Percentiles rank a stretch among this genome's conserved stretches.
Conservation (phyloP, 2,888 invertebrate species). For the Polydrusus pterygomalis region DNA sequence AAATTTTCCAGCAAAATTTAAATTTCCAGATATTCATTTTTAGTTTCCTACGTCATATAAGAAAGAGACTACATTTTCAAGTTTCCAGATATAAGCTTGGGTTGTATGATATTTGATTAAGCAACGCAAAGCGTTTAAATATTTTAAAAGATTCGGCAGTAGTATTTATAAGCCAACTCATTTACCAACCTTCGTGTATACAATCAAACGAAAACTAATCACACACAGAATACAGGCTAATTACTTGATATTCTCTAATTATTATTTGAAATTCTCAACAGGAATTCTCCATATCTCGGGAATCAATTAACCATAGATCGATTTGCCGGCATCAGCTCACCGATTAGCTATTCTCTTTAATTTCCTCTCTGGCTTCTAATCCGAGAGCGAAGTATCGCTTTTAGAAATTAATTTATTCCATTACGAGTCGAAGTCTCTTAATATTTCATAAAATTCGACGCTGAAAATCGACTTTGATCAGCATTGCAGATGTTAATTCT, state of each 20-base stretch:
- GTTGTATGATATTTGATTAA: too few species aligned
- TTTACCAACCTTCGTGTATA: too few species aligned
- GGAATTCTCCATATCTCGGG: slow-evolving; percentile 51
- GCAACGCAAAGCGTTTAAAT: too few species aligned
- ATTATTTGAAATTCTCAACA: slow-evolving; percentile 31
- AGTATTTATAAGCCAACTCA: too few species aligned
- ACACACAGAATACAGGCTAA: slow-evolving; percentile 4
- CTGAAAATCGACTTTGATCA: slow-evolving; percentile 57
- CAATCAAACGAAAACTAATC: slow-evolving; percentile 42
- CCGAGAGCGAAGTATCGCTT: slow-evolving; percentile 72
- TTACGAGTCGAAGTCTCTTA: slow-evolving; percentile 74
- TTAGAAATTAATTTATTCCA: slow-evolving; percentile 75
- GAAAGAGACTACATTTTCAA: too few species aligned
- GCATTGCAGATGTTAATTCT: slow-evolving; percentile 58
- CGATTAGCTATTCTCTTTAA: slow-evolving; percentile 74
- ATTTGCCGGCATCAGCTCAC: slow-evolving; percentile 60
- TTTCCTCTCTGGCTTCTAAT: slow-evolving; percentile 71
- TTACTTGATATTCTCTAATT: not conserved
- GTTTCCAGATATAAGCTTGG: too few species aligned
- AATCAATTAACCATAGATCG: slow-evolving; percentile 67
- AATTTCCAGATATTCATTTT: too few species aligned
- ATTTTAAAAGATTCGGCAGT: too few species aligned
- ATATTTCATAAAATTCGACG: slow-evolving; percentile 72
- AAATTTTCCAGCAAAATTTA: too few species aligned
- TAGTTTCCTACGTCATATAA: too few species aligned